Base-by-base conservation (phyloP, 92 coral and sea anemone genomes). In the Porites lobata region DNA sequence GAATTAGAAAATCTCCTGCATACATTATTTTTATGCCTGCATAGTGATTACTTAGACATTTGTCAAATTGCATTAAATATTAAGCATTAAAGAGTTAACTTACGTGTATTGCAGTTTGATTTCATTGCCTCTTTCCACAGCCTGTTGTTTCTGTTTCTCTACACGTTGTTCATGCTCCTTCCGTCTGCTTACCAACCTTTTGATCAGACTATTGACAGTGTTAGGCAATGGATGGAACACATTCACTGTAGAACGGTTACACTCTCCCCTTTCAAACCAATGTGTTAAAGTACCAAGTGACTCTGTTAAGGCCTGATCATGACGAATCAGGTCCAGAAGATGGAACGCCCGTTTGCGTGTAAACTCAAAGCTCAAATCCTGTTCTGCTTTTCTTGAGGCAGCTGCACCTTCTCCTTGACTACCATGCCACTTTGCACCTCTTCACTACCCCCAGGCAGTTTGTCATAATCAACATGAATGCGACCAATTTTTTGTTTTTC, bases 181-280 rank as follows among this genome's bases (percentile, higher is more conserved):
- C 76, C 94, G 94, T 83, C 89, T 95, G 51, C 67, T 91, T 2
- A 89, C 87, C 26, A 95, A 82, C 56, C 96, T 80, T 76, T 91
- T 93, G 83, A 91, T 85, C 65, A 93, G 96, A 11, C 88, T 89
- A 71, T 95, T 91, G 54, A 86, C 84, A 12, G 94, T 83, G 75
- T 80, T 94, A 6, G 93, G 91, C 18, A 95, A 69, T 21, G 94
- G 70, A 80, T 95, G 94, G 22, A 95, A 95, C 32, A 91, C 94
- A 62, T 87, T 77, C 17, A 90, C 92, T 72, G 87, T 92, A 52
- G 68, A 85, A 50, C 98, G 92, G 51, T 88, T 93, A 57, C 96
- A 93, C 72, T 95, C 98, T 6, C 98, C 98, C 69, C 90, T 88
- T 54, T 91, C 98, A 47, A 95, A 79, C 98, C 98, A 95, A 72